Percentiles rank a stretch among this genome's conserved stretches.
Conservation (phyloP, 2,888 invertebrate genomes). For the Heteromurus nitidus region DNA sequence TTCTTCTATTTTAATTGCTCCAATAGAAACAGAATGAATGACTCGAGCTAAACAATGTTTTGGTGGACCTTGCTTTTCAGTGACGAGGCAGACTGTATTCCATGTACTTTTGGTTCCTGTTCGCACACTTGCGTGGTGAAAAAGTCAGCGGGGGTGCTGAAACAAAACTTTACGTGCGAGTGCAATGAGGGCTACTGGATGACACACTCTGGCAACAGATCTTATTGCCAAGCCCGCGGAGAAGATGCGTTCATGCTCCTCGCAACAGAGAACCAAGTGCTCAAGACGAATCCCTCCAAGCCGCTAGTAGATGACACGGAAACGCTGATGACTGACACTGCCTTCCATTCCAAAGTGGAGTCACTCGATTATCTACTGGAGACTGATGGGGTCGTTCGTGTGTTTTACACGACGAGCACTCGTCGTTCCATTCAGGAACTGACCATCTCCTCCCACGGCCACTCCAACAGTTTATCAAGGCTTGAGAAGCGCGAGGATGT, state of each 20-base stretch:
- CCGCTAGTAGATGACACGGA: slow-evolving; percentile 76
- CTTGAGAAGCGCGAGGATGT: slow-evolving; percentile 30
- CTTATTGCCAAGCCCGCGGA: slow-evolving; percentile 76
- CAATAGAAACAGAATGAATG: no score
- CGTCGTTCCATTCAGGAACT: slow-evolving; percentile 67
- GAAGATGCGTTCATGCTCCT: slow-evolving; percentile 81
- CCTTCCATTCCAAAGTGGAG: slow-evolving; percentile 78
- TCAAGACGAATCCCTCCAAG: slow-evolving; percentile 78
- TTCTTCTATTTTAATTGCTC: no score
- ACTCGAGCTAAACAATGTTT: not conserved
- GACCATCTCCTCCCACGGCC: slow-evolving; percentile 7
- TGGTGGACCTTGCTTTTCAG: slow-evolving; percentile 66
- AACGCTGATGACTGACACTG: slow-evolving; percentile 69
- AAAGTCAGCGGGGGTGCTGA: slow-evolving; percentile 76
- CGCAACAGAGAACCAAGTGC: slow-evolving; percentile 80
- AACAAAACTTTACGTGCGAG: slow-evolving; percentile 78
- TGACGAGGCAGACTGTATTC: slow-evolving; percentile 76
- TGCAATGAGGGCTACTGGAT: slow-evolving; percentile 81
- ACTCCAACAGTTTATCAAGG: slow-evolving; percentile 45
- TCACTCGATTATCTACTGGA: slow-evolving; percentile 76
- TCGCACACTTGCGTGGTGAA: slow-evolving; percentile 85
- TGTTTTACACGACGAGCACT: slow-evolving; percentile 68
- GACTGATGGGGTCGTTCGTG: slow-evolving; percentile 48
- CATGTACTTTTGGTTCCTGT: slow-evolving; percentile 84
- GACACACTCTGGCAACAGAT: slow-evolving; percentile 71